Conservation (phyloP, 1,140 invertebrate species). For the Reticulitermes speratus region DNA sequence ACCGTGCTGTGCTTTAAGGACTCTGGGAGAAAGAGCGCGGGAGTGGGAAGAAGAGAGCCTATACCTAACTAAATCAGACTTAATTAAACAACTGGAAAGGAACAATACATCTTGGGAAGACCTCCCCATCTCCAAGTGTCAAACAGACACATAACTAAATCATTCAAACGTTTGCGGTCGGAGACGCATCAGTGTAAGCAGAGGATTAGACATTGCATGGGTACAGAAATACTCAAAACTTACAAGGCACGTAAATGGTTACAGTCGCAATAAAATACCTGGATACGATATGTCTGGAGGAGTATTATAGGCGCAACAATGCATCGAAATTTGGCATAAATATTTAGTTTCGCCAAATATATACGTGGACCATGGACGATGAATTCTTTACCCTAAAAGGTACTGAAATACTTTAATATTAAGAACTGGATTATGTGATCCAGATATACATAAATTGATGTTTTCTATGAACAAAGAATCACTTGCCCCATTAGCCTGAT, state of each 20-base stretch:
- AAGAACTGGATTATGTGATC: too few relatives aligned
- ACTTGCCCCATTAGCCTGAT: too few relatives aligned
- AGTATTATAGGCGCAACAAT: too few relatives aligned
- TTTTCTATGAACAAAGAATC: too few relatives aligned
- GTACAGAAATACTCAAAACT: neutral
- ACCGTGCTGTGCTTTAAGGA: constrained; percentile 2
- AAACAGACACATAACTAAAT: constrained; percentile 25
- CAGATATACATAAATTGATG: too few relatives aligned
- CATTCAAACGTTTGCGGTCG: constrained; percentile 23
- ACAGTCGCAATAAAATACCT: neutral
- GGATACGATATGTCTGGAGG: too few relatives aligned
- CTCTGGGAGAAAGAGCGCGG: neutral
- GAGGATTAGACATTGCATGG: neutral
- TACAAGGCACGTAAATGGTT: neutral
- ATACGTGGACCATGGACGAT: too few relatives aligned
- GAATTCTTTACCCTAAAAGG: too few relatives aligned
- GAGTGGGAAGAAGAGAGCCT: neutral
- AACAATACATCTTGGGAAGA: constrained; percentile 26
- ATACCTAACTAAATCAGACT: constrained; percentile 27
- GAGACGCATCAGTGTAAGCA: neutral
- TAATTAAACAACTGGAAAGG: constrained; percentile 28
- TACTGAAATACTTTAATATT: too few relatives aligned
- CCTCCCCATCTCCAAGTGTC: constrained; percentile 8
- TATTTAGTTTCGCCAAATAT: too few relatives aligned
- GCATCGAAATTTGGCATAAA: too few relatives aligned